Conservation (phyloP, 2,113 vertebrate genomes). For the Ondatra zibethicus region DNA sequence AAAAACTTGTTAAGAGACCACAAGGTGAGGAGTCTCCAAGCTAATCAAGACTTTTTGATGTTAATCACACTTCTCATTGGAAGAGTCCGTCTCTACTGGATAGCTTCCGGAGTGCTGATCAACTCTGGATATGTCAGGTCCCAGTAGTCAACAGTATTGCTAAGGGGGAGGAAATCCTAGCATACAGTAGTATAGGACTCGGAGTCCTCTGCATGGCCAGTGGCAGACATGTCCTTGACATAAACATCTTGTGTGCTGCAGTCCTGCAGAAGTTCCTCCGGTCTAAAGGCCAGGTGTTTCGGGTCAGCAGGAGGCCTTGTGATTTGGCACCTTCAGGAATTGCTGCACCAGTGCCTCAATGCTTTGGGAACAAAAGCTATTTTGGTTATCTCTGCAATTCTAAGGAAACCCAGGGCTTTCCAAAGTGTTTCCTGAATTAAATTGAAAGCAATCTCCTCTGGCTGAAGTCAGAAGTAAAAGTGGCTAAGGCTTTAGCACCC, state of each 20-base stretch:
- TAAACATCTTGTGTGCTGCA: neutral
- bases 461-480: neutral
- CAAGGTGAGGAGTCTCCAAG: neutral
- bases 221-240: neutral
- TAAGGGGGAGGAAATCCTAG: neutral
- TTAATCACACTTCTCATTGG: neutral
- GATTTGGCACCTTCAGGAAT: neutral
- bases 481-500: neutral
- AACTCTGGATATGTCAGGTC: neutral
- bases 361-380: neutral
- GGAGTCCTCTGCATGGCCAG: neutral
- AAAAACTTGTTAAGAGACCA: constrained; percentile 33
- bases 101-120: neutral
- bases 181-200: neutral
- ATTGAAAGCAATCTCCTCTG: neutral
- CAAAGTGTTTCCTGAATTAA: constrained; percentile 11
- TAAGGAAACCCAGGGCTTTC: neutral
- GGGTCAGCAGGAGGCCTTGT: neutral
- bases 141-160: neutral
- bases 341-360: neutral
- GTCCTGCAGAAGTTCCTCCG: neutral
- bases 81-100: neutral
- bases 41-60: neutral
- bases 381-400: neutral
- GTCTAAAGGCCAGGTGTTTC: neutral